Percentiles rank a stretch among this genome's conserved stretches.
phyloP scores from a whole-genome alignment of 2,888 invertebrate genomes.

The Andrena bicolor region DNA sequence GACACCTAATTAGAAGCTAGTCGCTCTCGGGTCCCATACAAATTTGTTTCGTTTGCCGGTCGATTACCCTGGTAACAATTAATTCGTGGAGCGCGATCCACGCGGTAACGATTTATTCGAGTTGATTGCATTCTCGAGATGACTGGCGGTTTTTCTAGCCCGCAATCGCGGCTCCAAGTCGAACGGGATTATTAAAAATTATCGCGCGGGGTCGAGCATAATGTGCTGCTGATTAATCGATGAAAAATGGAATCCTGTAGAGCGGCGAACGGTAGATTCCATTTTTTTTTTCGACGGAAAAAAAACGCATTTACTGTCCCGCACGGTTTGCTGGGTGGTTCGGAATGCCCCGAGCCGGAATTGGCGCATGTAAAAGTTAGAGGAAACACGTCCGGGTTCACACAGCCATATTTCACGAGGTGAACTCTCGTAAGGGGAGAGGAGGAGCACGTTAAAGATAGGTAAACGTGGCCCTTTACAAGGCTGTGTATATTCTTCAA shows the following conservation, averaged over 20 bases:
- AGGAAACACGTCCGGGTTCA: conserved; percentile 76
- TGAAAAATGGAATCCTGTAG: conserved; percentile 10
- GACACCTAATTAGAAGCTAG: conserved; percentile 5
- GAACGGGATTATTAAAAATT: conserved; percentile 45
- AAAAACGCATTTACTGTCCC: conserved; percentile 24
- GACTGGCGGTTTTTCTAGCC: conserved; percentile 31
- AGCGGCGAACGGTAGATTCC: conserved; percentile 27
- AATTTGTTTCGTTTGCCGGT: background rate
- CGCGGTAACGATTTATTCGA: conserved; percentile 41
- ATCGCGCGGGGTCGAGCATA: conserved; percentile 10
- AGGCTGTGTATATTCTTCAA: conserved; percentile 59
- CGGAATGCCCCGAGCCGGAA: conserved; percentile 52
- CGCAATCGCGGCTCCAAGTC: background rate
- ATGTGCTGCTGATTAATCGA: conserved; percentile 21
- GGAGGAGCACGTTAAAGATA: conserved; percentile 63
- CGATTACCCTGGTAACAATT: background rate
- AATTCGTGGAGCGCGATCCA: conserved; percentile 9
- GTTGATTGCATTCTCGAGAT: conserved; percentile 29
- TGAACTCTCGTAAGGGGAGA: conserved; percentile 64
- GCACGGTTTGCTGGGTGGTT: conserved; percentile 33
- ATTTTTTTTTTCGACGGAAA: background rate
- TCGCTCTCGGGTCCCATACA: background rate
- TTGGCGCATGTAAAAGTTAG: conserved; percentile 62
- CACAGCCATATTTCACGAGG: conserved; percentile 74
- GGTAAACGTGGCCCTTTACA: conserved; percentile 66